These are phyloP conservation scores for Melitaea athalia DNA, from an alignment of 2,888 invertebrate genomes.

Conservation along the genomic window DNA sequence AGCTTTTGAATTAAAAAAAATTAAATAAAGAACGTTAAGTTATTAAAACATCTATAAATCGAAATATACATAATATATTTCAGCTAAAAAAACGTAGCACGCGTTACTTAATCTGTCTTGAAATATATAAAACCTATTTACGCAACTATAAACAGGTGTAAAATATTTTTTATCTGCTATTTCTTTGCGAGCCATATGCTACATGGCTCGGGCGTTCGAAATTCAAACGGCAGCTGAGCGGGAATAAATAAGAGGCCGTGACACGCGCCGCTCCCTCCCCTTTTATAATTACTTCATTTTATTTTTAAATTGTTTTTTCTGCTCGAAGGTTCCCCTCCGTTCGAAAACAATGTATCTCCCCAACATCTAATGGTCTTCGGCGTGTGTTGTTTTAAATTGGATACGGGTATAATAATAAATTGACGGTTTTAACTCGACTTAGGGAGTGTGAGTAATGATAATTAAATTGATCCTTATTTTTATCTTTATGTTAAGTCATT, in stretches of 20 bases:
- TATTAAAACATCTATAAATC: too few relatives aligned
- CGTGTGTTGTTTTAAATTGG: conserved; percentile 82
- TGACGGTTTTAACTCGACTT: conserved; percentile 78
- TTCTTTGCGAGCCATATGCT: conserved; percentile 62
- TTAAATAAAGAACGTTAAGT: too few relatives aligned
- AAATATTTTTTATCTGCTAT: conserved; percentile 45
- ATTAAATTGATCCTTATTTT: conserved; percentile 77
- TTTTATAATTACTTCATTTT: conserved; percentile 81
- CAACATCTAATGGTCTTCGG: conserved; percentile 59
- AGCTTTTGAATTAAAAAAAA: too few relatives aligned
- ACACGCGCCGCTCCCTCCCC: conserved; percentile 78
- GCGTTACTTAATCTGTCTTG: too few relatives aligned
- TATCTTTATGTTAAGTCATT: conserved; percentile 39
- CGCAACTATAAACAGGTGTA: conserved; percentile 35
- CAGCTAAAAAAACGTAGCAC: too few relatives aligned
- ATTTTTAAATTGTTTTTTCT: conserved; percentile 83
- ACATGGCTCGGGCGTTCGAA: conserved; percentile 54
- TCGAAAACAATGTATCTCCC: conserved; percentile 72
- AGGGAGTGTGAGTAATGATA: conserved; percentile 75
- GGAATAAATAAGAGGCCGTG: conserved; percentile 74
- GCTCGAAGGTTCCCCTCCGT: conserved; percentile 74
- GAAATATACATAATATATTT: too few relatives aligned
- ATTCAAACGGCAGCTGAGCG: conserved; percentile 76
- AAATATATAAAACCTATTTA: background rate
- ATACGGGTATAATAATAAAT: conserved; percentile 82